Conservation (phyloP, 2,113 vertebrate genomes). For the Eurystomus gularis region DNA sequence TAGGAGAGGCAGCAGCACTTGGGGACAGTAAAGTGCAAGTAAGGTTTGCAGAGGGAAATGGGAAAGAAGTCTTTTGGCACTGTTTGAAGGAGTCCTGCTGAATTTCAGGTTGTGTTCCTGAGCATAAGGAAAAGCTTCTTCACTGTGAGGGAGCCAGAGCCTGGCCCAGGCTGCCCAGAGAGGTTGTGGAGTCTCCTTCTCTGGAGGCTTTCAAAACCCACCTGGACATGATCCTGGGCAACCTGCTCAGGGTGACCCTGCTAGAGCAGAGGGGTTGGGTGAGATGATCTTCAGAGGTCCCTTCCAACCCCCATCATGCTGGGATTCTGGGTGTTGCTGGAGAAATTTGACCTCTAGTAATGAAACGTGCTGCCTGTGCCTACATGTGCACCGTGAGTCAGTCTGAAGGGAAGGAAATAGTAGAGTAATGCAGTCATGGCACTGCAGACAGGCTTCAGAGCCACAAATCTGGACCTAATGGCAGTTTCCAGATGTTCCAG, state of each 20-base stretch:
- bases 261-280: neutral
- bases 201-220: neutral
- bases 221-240: neutral
- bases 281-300: neutral
- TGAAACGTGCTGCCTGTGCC: neutral
- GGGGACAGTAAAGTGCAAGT: neutral
- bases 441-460: neutral
- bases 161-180: neutral
- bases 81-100: neutral
- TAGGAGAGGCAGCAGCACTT: neutral
- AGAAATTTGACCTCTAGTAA: neutral
- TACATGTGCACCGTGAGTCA: neutral
- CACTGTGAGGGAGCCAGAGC: neutral
- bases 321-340: neutral
- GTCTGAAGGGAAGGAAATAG: neutral
- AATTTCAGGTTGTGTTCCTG: neutral
- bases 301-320: neutral
- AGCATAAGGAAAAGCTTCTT: neutral
- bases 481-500: neutral
- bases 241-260: neutral
- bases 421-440: neutral
- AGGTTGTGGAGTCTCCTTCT: neutral
- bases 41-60: neutral
- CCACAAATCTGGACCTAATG: neutral
- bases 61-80: neutral